Percentiles rank a stretch among this genome's conserved stretches.
phyloP scores from a whole-genome alignment of 2,113 vertebrate species.

The Gobius niger region DNA sequence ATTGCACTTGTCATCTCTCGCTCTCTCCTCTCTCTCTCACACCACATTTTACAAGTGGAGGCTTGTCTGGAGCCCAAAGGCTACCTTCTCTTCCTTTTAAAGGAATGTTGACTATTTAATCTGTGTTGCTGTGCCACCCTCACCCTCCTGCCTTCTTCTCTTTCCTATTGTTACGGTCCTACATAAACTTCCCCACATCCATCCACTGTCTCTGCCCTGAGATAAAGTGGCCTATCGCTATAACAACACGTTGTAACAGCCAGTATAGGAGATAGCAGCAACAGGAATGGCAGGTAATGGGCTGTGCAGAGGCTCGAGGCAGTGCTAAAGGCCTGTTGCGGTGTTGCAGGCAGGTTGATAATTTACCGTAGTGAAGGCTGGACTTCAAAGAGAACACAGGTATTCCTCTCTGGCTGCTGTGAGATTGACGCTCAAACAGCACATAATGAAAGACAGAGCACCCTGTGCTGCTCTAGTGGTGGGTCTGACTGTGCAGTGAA shows the following conservation, averaged over 20 bases:
- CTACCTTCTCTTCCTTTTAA: conserved; percentile 71
- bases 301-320: conserved; percentile 39
- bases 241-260: conserved; percentile 8
- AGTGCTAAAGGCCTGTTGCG: conserved; percentile 49
- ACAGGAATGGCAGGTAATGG: conserved; percentile 52
- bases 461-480: conserved; percentile 17
- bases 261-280: conserved; percentile 27
- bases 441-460: conserved; percentile 69
- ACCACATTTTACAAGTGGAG: conserved; percentile 61
- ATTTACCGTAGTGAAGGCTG: conserved; percentile 54
- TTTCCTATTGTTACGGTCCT: conserved; percentile 35
- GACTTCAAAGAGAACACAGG: conserved; percentile 65
- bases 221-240: conserved; percentile 12
- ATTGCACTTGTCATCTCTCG: conserved; percentile 57
- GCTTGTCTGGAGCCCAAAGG: conserved; percentile 70
- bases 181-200: conserved; percentile 41
- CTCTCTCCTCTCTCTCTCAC: conserved; percentile 24
- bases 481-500: conserved; percentile 25
- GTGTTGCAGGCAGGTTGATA: conserved; percentile 54
- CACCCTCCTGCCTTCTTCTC: conserved; percentile 19
- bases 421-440: conserved; percentile 52
- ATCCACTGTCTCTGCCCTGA: conserved; percentile 17
- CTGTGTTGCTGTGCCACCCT: conserved; percentile 33
- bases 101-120: conserved; percentile 73
- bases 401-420: conserved; percentile 66